Percentiles rank a stretch among this genome's conserved stretches.
Conservation (phyloP, 2,797 vertebrate genomes). For the Mycteria americana region DNA sequence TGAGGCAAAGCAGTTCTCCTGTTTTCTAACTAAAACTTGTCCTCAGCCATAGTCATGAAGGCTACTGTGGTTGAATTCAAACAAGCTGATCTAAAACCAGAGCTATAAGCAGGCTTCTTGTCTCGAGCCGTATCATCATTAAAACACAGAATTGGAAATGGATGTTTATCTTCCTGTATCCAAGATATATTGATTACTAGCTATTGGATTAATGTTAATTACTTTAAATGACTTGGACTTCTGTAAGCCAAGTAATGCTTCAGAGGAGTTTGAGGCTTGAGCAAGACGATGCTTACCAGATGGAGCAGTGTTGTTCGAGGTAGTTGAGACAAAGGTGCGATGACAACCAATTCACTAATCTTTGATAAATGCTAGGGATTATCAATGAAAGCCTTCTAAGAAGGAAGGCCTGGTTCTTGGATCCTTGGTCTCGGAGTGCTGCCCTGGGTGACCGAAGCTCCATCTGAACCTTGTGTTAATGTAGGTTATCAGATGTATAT, state of each 20-base stretch:
- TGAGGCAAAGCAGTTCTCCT: neutral
- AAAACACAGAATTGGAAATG: neutral
- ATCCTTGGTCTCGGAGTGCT: neutral
- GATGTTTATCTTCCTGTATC: neutral
- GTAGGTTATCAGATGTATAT: neutral
- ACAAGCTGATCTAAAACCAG: neutral
- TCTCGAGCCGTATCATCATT: neutral
- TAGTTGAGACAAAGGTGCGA: neutral
- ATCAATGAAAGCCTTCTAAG: neutral
- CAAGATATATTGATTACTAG: neutral
- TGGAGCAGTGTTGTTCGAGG: neutral
- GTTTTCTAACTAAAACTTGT: neutral
- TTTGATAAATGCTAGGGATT: conserved; percentile 1
- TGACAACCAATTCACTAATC: neutral
- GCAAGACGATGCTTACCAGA: neutral
- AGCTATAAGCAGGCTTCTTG: neutral
- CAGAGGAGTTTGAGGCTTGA: neutral
- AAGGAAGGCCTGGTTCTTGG: neutral
- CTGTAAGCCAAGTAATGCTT: neutral
- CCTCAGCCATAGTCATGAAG: neutral
- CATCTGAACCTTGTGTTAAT: neutral
- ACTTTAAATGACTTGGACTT: neutral
- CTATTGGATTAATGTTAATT: neutral
- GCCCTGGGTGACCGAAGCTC: neutral
- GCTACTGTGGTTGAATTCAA: neutral